phyloP scores from a whole-genome alignment of 2,888 invertebrate species.

The Liodrosophila aerea region DNA sequence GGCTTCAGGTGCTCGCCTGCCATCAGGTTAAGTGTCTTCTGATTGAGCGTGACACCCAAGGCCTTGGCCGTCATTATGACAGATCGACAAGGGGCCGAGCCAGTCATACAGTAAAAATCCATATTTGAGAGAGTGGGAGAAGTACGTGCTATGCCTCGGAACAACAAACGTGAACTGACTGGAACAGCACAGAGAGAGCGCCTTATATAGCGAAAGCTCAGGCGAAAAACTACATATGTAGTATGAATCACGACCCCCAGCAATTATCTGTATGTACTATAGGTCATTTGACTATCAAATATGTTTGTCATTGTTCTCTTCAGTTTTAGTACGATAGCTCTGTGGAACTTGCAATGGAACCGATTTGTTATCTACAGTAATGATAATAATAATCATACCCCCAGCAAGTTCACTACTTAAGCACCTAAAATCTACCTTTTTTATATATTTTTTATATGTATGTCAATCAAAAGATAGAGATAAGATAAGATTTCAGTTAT shows the following conservation, averaged over 20 bases:
- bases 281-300: background rate
- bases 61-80: slow-evolving; percentile 86
- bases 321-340: background rate
- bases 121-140: slow-evolving; percentile 12
- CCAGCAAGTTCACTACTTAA: no score
- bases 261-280: background rate
- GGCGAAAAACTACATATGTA: no score
- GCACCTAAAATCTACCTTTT: no score
- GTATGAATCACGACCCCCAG: background rate
- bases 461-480: no score
- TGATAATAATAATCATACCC: background rate
- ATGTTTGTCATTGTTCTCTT: slow-evolving; percentile 1
- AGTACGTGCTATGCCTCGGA: slow-evolving; percentile 1
- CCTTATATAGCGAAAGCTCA: slow-evolving; percentile 22
- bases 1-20: slow-evolving; percentile 86
- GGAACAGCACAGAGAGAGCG: background rate
- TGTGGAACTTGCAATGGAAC: background rate
- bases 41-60: slow-evolving; percentile 86
- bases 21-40: slow-evolving; percentile 84
- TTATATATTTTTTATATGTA: no score
- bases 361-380: background rate
- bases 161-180: slow-evolving; percentile 2
- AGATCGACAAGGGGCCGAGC: slow-evolving; percentile 85
- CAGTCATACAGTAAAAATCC: slow-evolving; percentile 52
- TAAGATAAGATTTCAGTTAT: no score